Conservation (phyloP, 2,113 vertebrate genomes). For the Climacteris rufus region DNA sequence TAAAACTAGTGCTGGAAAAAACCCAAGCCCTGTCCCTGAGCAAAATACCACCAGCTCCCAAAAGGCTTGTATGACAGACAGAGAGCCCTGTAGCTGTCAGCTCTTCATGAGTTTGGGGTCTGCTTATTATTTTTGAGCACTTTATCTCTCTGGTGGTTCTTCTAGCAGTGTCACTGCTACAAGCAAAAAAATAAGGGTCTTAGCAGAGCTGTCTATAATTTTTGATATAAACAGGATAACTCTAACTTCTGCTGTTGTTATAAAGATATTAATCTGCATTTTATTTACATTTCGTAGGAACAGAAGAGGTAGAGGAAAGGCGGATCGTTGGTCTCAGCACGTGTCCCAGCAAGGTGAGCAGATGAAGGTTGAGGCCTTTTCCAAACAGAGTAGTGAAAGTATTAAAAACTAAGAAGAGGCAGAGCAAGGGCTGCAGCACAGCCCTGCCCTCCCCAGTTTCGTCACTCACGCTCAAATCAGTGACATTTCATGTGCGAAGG, state of each 20-base stretch:
- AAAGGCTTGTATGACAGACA: not conserved
- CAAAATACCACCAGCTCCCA: not conserved
- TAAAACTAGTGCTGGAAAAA: conserved; percentile 14
- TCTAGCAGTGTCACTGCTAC: not conserved
- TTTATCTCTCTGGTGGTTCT: not conserved
- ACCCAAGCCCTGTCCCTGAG: not conserved
- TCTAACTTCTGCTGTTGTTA: not conserved
- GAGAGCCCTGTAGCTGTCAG: conserved; percentile 15
- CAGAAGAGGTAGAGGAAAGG: not conserved
- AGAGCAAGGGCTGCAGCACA: not conserved
- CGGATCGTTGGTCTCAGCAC: not conserved
- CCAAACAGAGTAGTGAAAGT: not conserved
- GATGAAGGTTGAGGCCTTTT: not conserved
- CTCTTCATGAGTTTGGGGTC: not conserved
- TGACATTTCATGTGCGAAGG: conserved; percentile 3
- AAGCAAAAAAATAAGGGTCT: not conserved
- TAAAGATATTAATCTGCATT: not conserved
- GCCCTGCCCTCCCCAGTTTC: not conserved
- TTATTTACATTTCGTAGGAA: not conserved
- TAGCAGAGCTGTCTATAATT: not conserved
- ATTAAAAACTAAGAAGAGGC: not conserved
- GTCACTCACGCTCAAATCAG: not conserved
- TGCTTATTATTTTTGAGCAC: conserved; percentile 36
- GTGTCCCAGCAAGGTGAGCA: not conserved
- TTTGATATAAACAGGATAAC: not conserved